These are phyloP conservation scores for Athalia rosae DNA, from an alignment of 2,888 invertebrate species.

Conservation along the genomic window DNA sequence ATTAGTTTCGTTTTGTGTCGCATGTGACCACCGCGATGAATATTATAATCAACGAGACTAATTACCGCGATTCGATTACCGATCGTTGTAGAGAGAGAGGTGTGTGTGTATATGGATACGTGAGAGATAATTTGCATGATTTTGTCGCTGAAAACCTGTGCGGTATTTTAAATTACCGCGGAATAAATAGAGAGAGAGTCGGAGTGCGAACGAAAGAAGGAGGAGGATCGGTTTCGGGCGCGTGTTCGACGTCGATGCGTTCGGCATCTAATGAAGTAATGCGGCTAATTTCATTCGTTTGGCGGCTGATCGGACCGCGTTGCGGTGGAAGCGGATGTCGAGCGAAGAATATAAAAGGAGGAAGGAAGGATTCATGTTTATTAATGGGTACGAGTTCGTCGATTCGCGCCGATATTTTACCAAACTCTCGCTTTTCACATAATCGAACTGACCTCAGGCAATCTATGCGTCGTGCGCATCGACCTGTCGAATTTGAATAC, in stretches of 20 bases:
- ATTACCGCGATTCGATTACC: too few species aligned
- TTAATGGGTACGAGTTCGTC: constrained; percentile 64
- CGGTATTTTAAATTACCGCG: too few species aligned
- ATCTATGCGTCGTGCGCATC: constrained; percentile 46
- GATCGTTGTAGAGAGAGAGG: too few species aligned
- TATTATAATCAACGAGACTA: neutral
- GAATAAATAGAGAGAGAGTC: too few species aligned
- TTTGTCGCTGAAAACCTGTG: too few species aligned
- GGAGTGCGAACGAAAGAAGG: neutral
- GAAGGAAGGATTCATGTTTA: constrained; percentile 55
- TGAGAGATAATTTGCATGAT: too few species aligned
- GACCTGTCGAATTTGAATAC: constrained; percentile 39
- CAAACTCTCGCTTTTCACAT: constrained; percentile 57
- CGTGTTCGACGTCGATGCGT: constrained; percentile 24
- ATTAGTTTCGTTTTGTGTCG: neutral
- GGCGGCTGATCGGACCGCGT: neutral
- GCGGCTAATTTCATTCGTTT: constrained; percentile 42
- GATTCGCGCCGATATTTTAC: constrained; percentile 60
- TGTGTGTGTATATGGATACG: too few species aligned
- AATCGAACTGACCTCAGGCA: constrained; percentile 69
- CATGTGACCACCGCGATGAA: constrained; percentile 17
- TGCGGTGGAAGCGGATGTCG: constrained; percentile 1
- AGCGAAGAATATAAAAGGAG: constrained; percentile 38
- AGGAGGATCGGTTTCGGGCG: constrained; percentile 28
- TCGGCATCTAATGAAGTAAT: constrained; percentile 35